Conservation (phyloP, 2,797 vertebrate genomes). For the Sphaeramia orbicularis region DNA sequence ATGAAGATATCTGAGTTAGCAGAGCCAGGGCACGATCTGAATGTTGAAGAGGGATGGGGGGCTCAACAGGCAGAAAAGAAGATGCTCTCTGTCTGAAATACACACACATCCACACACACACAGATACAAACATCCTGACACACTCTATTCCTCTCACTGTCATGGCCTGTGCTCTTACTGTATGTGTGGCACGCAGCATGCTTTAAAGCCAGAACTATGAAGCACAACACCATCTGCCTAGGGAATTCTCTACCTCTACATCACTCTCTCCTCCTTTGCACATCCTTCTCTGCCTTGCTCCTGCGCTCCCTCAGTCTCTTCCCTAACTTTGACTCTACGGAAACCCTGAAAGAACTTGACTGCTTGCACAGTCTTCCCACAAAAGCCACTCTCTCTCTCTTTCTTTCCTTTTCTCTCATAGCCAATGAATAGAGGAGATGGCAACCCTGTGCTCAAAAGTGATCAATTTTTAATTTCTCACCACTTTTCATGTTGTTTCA, state of each 20-base stretch:
- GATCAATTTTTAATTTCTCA: conserved; percentile 85
- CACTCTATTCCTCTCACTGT: conserved; percentile 28
- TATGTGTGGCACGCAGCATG: conserved; percentile 70
- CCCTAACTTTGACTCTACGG: conserved; percentile 55
- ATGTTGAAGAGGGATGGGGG: conserved; percentile 70
- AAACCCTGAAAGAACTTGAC: conserved; percentile 71
- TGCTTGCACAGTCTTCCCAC: conserved; percentile 61
- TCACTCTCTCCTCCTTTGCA: conserved; percentile 54
- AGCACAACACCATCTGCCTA: conserved; percentile 65
- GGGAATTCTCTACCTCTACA: conserved; percentile 75
- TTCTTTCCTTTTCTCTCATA: conserved; percentile 21
- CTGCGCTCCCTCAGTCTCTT: conserved; percentile 37
- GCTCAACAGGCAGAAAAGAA: conserved; percentile 58
- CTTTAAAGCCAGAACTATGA: conserved; percentile 77
- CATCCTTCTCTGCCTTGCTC: conserved; percentile 48
- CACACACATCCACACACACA: conserved; percentile 18
- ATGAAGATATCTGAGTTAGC: conserved; percentile 83
- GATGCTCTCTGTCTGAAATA: conserved; percentile 49
- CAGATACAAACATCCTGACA: conserved; percentile 18
- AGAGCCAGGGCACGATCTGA: conserved; percentile 61
- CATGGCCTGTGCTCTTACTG: conserved; percentile 67
- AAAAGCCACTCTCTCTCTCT: conserved; percentile 34
- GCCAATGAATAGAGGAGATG: conserved; percentile 58
- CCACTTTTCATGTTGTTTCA: conserved; percentile 78
- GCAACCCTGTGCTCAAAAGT: conserved; percentile 71